Evolutionary conservation across 2,113 vertebrate species (phyloP), one percentile per base, ranked within the genome.

Genomic region (Collichthys lucidus): DNA sequence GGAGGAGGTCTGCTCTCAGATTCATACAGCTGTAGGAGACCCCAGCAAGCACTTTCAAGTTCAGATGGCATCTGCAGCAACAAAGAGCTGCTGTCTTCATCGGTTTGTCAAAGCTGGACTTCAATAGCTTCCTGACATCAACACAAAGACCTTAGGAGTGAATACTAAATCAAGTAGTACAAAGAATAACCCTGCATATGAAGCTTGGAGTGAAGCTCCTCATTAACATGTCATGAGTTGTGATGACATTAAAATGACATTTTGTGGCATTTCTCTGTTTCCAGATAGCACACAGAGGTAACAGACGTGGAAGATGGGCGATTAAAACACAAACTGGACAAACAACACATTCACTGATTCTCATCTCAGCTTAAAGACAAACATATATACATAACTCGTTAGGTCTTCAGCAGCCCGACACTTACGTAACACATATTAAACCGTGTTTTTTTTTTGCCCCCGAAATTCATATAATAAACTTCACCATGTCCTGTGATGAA

Each of bases 1-100:
- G 31, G 40, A 77, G 68, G 55, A 68, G n/a, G 63, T 65, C 67
- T 35, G 70, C 55, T 52, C 56, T 52, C 79, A 83, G 46, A 52
- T 65, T 74, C 57, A 42, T 69, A 55, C 55, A 60, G 52, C 52
- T 55, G 61, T 24, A 66, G 19, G 47, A 73, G 68, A 66, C 60
- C 55, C 17, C 10, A 24, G 50, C 66, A 12, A 31, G 22, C 71
- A 17, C 5, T 46, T 4, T 20, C 31, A 50, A 35, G 19, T 22
- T 71, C 67, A 55, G 22, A 55, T 2, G 19, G 11, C 26, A 9
- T 67, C 53, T 66, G 40, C 22, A 12, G 47, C 0, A 35, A 44
- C 16, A 11, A 17, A 40, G 49, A 68, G 55, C 4, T 0, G 46
- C 47, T 35, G 10, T 9, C 44, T 52, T 63, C 64, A 29, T 17